A percentile compares a stretch with the other conserved stretches of the same genome.
These are phyloP conservation scores for Ichneumoninae sp. DNA, from an alignment of 2,888 invertebrate species.

Conservation along the genomic window DNA sequence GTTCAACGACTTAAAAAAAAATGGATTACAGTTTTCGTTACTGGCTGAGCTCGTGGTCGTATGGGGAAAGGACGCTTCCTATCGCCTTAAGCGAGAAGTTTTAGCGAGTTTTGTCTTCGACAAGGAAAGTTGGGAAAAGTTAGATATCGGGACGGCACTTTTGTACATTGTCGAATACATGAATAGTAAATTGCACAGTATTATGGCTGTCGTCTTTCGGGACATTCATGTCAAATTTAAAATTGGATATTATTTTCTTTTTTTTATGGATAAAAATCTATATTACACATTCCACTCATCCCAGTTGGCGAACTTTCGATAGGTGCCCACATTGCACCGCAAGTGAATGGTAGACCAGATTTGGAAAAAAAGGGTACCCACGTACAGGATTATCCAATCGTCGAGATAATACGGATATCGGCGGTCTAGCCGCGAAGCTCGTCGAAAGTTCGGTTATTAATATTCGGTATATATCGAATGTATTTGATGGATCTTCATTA, in stretches of 20 bases:
- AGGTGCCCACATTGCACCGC: not conserved
- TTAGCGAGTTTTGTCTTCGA: not conserved
- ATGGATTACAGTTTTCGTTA: too few relatives aligned
- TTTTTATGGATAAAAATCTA: not conserved
- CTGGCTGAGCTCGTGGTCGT: too few relatives aligned
- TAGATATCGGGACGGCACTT: not conserved
- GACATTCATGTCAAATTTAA: not conserved
- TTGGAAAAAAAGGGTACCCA: not conserved
- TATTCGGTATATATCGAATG: not conserved
- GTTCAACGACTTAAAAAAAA: too few relatives aligned
- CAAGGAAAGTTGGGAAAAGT: not conserved
- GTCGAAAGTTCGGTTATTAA: slow-evolving; percentile 12
- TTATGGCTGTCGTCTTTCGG: not conserved
- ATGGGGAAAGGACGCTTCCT: too few relatives aligned
- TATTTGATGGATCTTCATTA: slow-evolving; percentile 29
- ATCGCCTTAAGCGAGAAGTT: not conserved
- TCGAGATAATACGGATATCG: slow-evolving; percentile 64
- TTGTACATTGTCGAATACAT: not conserved
- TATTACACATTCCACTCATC: not conserved
- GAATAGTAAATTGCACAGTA: not conserved
- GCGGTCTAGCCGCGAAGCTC: not conserved
- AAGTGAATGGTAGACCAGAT: not conserved
- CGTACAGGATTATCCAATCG: slow-evolving; percentile 7
- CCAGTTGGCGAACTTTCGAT: not conserved
- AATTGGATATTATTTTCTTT: not conserved